Base-by-base conservation (phyloP, 2,797 vertebrate genomes). In the Pantherophis alleghaniensis region DNA sequence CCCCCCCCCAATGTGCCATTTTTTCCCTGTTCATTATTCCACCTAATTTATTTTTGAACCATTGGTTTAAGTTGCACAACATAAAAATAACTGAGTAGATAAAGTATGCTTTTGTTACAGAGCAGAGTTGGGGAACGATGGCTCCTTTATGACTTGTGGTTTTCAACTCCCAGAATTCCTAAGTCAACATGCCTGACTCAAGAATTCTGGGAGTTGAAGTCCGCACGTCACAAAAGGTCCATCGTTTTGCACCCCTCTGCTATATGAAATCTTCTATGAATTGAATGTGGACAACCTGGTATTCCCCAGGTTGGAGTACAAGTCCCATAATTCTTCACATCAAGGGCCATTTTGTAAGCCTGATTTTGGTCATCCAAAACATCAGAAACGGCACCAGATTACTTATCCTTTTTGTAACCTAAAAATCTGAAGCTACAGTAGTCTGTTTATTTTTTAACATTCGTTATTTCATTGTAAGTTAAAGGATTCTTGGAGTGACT, bases 231-330 rank as follows among this genome's bases (percentile, higher is more conserved):
- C n/a, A 66, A 66, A 66, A 66, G 28, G 63, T 12, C 12, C 63
- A 66, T n/a, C 1, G 0, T 66, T 66, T n/a, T n/a, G 4, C 26
- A 5, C 26, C 12, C 28, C 11, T 66, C 26, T 66, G 26, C 61
- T n/a, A 66, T n/a, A 79, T 88, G 93, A 95, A 63, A 90, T 96
- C 83, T 96, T 95, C 91, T 95, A 51, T 95, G 94, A 96, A 95
- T 95, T 93, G 96, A 94, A 95, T 63, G 63, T 83, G 86, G 24
- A 83, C 26, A 61, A 37, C 2, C 11, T 32, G 42, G 42, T 42
- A 42, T 42, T 3, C 42, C 42, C 42, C 42, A 42, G 42, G 42
- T 42, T 42, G n/a, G n/a, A 20, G 32, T 74, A 74, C 14, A 69
- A 69, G 69, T 79, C 69, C 37, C 37, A 47, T 47, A 47, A 83